These are phyloP conservation scores for Cyclopterus lumpus DNA, from an alignment of 2,797 vertebrate genomes.

Conservation along the genomic window DNA sequence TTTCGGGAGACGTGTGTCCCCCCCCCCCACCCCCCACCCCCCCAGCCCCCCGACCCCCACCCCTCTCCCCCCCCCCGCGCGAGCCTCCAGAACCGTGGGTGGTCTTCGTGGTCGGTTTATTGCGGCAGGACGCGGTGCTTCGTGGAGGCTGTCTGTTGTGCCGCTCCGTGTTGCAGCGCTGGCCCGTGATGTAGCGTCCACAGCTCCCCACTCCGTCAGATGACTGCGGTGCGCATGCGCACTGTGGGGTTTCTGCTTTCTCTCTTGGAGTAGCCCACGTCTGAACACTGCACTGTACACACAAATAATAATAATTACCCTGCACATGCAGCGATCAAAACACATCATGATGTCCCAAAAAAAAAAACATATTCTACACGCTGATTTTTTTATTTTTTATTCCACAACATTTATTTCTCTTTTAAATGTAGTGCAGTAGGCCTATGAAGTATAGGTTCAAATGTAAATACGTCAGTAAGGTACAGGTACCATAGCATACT, in stretches of 20 bases:
- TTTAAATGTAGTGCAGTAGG: neutral
- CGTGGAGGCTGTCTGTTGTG: constrained; percentile 35
- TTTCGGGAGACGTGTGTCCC: constrained; percentile 36
- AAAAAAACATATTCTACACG: neutral
- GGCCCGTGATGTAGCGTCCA: constrained; percentile 59
- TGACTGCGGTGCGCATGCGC: constrained; percentile 74
- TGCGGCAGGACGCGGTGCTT: constrained; percentile 35
- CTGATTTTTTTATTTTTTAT: neutral
- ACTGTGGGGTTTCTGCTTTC: neutral
- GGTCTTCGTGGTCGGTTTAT: neutral
- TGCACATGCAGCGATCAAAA: neutral
- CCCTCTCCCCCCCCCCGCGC: neutral
- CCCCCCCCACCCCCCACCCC: too few species aligned
- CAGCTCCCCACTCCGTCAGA: constrained; percentile 65
- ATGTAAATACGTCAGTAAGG: neutral
- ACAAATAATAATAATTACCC: neutral
- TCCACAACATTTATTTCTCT: neutral
- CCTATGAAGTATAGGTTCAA: neutral
- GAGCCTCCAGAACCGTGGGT: neutral
- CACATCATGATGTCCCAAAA: neutral
- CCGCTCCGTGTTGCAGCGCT: constrained; percentile 47
- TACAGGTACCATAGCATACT: neutral
- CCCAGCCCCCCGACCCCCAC: neutral
- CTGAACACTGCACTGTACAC: neutral
- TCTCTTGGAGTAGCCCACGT: neutral